Evolutionary conservation across 30 jellyfish, hydroid and myxozoan species (phyloP).

Genomic region (Cassiopea xamachana): DNA sequence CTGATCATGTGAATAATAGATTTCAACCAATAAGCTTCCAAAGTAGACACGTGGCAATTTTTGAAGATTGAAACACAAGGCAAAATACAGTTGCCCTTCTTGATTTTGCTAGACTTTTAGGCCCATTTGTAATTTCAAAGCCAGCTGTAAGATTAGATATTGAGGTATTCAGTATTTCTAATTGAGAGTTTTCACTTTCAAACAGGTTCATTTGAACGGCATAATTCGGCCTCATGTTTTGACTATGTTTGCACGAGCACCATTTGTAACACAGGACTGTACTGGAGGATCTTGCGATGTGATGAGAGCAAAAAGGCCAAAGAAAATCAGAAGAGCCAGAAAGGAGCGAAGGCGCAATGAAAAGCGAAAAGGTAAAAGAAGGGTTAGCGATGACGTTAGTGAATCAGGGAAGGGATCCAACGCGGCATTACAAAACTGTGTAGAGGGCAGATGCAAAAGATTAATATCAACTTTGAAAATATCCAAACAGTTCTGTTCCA

Average conservation of each 20-base stretch:
- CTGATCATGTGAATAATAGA: not conserved
- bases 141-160: too few species aligned
- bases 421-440: slow-evolving; percentile 86
- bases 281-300: slow-evolving; percentile 78
- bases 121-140: too few species aligned
- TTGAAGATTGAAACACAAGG: too few species aligned
- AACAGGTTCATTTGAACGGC: slow-evolving; percentile 62
- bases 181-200: not conserved
- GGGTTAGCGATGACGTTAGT: not conserved
- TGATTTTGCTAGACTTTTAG: too few species aligned
- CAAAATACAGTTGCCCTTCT: too few species aligned
- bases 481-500: slow-evolving; percentile 89
- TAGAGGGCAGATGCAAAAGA: slow-evolving; percentile 77
- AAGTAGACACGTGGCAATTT: not conserved
- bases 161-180: too few species aligned
- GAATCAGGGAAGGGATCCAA: slow-evolving; percentile 25
- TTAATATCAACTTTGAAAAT: slow-evolving; percentile 63
- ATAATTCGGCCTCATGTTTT: slow-evolving; percentile 67
- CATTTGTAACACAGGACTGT: slow-evolving; percentile 90
- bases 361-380: not conserved
- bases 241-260: slow-evolving; percentile 82
- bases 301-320: slow-evolving; percentile 81
- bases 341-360: not conserved
- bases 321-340: slow-evolving; percentile 1
- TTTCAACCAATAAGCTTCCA: not conserved